These are phyloP conservation scores for Salvelinus fontinalis DNA, from an alignment of 2,113 vertebrate genomes.

Conservation along the genomic window DNA sequence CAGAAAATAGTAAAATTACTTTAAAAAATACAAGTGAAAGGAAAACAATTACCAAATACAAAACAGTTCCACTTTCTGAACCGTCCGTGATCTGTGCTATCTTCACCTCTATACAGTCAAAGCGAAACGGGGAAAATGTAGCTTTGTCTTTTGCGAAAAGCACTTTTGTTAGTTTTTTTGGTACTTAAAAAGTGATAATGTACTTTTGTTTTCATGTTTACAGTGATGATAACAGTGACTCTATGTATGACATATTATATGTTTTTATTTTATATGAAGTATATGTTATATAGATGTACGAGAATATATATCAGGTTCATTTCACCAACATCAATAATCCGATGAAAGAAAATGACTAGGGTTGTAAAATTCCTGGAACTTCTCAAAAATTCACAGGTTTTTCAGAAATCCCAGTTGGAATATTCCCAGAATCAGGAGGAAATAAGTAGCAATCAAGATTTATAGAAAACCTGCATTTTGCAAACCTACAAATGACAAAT, in stretches of 20 bases:
- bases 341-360: not conserved
- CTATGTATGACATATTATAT: constrained; percentile 22
- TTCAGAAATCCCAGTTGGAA: too few relatives aligned
- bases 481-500: not conserved
- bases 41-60: constrained; percentile 9
- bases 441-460: not conserved
- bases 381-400: too few relatives aligned
- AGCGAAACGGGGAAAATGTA: constrained; percentile 12
- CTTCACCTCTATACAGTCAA: constrained; percentile 33
- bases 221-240: constrained; percentile 24
- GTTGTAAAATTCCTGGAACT: not conserved
- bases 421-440: too few relatives aligned
- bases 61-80: constrained; percentile 23
- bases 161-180: constrained; percentile 21
- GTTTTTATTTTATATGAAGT: constrained; percentile 36
- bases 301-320: constrained; percentile 2
- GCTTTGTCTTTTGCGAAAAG: constrained; percentile 13
- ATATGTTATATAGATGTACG: constrained; percentile 8
- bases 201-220: constrained; percentile 31
- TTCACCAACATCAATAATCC: not conserved
- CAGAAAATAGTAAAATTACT: constrained; percentile 12
- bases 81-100: constrained; percentile 23
- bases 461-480: not conserved
- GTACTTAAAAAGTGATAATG: constrained; percentile 17
- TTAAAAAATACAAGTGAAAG: not conserved